Base-by-base conservation (phyloP, 1,140 invertebrate genomes). In the Lepidotrigona ventralis region DNA sequence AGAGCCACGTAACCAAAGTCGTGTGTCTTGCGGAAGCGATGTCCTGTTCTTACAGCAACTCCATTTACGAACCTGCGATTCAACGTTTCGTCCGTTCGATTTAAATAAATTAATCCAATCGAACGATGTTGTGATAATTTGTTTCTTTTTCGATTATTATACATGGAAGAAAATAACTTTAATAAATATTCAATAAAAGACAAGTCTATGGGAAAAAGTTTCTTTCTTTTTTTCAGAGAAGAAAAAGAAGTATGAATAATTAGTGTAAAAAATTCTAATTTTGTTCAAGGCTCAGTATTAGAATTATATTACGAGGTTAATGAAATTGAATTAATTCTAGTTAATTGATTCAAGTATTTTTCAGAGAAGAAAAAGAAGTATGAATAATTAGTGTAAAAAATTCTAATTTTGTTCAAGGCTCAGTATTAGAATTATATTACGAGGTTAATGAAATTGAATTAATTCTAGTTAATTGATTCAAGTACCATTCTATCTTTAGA, bases 1-100 rank as follows among this genome's bases (percentile, higher is more conserved):
- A n/a, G n/a, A n/a, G n/a, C n/a, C n/a, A n/a, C n/a, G 92, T 99
- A 99, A 58, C 98, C 98, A 93, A 99, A 99, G 91, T 99, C 98
- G 93, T 99, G 98, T 33, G 97, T 98, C 46, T 97, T 98, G 91
- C 97, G 96, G 94, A 97, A 98, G 79, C 97, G 96, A 92, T 98
- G 97, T n/a, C 98, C 98, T 53, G 93, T 94, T 89, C 91, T 94
- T 51, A 94, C 91, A 21, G 93, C 90, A 51, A 94, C 90, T 64
- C 93, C 93, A 83, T 94, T 94, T 1, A 94, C 92, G 85, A 94
- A 94, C 93, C 93, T 94, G n/a, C 2, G 1, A 69, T 77, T 56
- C 56, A 78, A 60, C 51, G 15, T 66, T 56, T 46, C 6, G 78
- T 74, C 46, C 14, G 9, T 23, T n/a, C 60, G 54, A 63, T 46